phyloP scores from a whole-genome alignment of 2,113 vertebrate species.

The Cairina moschata region DNA sequence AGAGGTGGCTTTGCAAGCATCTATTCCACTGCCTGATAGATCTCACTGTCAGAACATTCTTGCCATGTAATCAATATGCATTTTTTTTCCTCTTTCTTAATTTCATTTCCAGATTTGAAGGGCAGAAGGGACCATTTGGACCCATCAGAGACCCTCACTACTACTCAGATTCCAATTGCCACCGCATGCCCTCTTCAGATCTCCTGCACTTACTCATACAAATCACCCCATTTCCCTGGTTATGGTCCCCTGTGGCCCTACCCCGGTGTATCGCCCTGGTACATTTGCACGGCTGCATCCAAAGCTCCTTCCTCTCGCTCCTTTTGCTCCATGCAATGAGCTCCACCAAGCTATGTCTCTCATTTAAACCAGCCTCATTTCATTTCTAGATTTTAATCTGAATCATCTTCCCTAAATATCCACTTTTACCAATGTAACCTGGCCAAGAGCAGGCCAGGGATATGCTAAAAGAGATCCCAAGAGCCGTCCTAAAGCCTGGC shows the following conservation, averaged over 20 bases:
- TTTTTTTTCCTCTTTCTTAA: neutral
- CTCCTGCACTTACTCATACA: neutral
- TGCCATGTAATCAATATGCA: neutral
- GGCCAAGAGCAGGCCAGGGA: neutral
- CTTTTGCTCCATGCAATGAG: rapidly evolving
- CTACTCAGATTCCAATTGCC: neutral
- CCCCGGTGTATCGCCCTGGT: neutral
- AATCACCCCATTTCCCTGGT: neutral
- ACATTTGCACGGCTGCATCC: neutral
- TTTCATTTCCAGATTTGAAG: neutral
- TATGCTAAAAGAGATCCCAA: neutral
- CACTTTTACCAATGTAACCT: neutral
- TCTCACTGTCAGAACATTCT: slow-evolving; percentile 4
- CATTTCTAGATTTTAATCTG: neutral
- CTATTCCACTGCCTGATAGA: neutral
- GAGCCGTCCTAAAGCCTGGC: neutral
- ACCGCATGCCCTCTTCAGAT: neutral
- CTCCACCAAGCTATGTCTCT: neutral
- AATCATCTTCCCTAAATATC: neutral
- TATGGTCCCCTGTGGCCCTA: neutral
- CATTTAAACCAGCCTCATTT: neutral
- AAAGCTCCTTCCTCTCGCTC: neutral
- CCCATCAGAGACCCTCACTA: neutral
- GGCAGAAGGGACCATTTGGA: neutral
- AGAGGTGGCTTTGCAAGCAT: neutral